Evolutionary conservation across 2,113 vertebrate species (phyloP).

Genomic region (Copsychus sechellarum): DNA sequence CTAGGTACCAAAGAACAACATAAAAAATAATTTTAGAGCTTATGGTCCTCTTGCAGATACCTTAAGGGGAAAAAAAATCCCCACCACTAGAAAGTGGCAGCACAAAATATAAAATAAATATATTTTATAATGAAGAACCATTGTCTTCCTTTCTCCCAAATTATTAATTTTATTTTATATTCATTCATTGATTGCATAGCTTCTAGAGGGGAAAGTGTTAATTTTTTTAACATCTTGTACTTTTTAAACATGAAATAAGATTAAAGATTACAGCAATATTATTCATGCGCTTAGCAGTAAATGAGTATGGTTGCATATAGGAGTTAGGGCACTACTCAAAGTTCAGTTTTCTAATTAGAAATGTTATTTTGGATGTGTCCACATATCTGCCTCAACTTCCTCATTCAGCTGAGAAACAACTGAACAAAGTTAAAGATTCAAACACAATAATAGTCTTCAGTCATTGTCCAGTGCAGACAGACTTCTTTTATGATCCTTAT

Average conservation of each 20-base stretch:
- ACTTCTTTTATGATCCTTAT: background rate
- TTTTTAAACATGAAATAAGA: background rate
- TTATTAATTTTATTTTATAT: background rate
- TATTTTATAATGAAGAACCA: background rate
- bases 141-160: background rate
- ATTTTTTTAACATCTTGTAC: background rate
- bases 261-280: background rate
- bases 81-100: background rate
- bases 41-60: background rate
- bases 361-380: background rate
- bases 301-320: background rate
- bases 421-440: background rate
- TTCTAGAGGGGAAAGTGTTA: background rate
- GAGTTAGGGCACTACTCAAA: background rate
- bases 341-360: background rate
- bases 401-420: background rate
- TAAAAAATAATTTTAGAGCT: background rate
- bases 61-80: fast-evolving
- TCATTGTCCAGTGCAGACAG: background rate
- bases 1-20: background rate
- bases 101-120: background rate
- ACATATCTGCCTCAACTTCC: background rate
- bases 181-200: background rate
- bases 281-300: background rate
- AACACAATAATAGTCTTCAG: background rate